A percentile compares a stretch with the other conserved stretches of the same genome.
phyloP scores from a whole-genome alignment of 2,888 invertebrate genomes.

The Andrena praecox region DNA sequence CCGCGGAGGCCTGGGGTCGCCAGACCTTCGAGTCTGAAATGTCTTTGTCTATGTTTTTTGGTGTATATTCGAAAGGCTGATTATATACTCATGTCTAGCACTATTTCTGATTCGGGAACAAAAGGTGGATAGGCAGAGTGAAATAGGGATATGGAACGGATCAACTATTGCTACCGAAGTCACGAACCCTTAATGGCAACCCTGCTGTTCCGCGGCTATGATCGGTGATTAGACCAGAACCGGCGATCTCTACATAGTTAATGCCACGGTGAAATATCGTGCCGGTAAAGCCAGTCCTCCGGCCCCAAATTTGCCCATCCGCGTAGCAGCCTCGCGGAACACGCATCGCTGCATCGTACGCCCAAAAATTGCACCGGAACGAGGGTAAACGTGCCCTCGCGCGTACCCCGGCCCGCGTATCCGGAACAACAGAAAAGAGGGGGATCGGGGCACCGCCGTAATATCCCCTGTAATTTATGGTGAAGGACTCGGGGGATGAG shows the following conservation, averaged over 20 bases:
- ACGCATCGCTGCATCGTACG: neutral
- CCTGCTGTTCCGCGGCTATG: too few species aligned
- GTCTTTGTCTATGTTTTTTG: neutral
- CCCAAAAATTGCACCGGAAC: constrained; percentile 6
- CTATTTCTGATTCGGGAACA: too few species aligned
- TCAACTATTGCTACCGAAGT: too few species aligned
- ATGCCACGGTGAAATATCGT: neutral
- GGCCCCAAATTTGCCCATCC: neutral
- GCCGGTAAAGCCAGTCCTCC: neutral
- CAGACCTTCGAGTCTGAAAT: neutral
- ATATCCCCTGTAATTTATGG: constrained; percentile 70
- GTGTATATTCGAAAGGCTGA: too few species aligned
- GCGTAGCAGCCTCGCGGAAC: neutral
- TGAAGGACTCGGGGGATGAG: constrained; percentile 46
- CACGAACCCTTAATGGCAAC: too few species aligned
- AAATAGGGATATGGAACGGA: too few species aligned
- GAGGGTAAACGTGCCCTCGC: constrained; percentile 41
- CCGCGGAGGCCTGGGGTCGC: neutral
- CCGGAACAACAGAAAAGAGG: constrained; percentile 41
- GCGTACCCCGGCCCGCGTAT: constrained; percentile 10
- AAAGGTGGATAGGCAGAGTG: too few species aligned
- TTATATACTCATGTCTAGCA: too few species aligned
- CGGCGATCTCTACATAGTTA: too few species aligned
- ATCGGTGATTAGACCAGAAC: too few species aligned
- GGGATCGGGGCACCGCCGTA: constrained; percentile 41